These are phyloP conservation scores for Okamejei kenojei DNA, from an alignment of 2,797 vertebrate genomes.

Conservation along the genomic window DNA sequence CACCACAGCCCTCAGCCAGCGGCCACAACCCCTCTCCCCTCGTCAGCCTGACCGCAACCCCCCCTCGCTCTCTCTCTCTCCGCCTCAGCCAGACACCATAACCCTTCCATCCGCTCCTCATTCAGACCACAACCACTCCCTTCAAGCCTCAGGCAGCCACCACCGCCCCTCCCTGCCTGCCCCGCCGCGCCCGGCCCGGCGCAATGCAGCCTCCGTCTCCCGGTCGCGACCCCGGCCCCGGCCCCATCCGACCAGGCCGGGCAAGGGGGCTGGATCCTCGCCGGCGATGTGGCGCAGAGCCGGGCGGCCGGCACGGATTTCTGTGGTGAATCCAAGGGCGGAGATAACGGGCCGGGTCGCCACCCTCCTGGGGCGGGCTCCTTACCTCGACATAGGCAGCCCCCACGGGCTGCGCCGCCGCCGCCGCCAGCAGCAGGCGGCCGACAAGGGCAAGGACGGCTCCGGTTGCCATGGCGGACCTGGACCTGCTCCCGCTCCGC, in stretches of 20 bases:
- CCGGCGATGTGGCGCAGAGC: not conserved
- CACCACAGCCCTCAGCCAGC: not conserved
- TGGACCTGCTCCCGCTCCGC: not conserved
- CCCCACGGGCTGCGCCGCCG: not conserved
- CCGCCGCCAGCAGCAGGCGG: not conserved
- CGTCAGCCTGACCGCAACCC: not conserved
- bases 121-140: too few relatives aligned
- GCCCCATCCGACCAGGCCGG: not conserved
- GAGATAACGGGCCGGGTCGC: not conserved
- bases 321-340: not conserved
- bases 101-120: too few relatives aligned
- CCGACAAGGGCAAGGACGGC: not conserved
- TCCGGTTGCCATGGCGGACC: not conserved
- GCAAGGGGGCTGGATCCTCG: not conserved
- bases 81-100: not conserved
- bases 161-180: not conserved
- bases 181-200: too few relatives aligned
- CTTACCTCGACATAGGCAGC: conserved; percentile 8
- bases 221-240: not conserved
- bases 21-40: not conserved
- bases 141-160: not conserved
- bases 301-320: not conserved
- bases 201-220: not conserved
- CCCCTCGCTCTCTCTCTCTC: too few relatives aligned
- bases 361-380: not conserved